Evolutionary conservation across 1,140 invertebrate genomes (phyloP).

Genomic region (Sycophila sp.): DNA sequence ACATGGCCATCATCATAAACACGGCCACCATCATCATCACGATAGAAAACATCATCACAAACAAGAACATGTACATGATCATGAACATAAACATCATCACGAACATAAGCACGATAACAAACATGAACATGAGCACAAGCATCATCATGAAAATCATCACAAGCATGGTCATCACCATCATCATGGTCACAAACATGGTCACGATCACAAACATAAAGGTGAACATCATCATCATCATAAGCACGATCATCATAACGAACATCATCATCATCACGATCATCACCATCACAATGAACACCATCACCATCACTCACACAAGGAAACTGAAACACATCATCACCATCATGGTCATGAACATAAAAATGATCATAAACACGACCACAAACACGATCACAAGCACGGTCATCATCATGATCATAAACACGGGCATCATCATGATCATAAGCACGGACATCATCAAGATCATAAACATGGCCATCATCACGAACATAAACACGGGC

Average conservation of each 20-base stretch:
- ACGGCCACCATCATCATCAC: constrained; percentile 11
- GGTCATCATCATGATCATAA: constrained; percentile 12
- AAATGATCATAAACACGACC: constrained; percentile 26
- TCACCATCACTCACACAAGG: constrained; percentile 34
- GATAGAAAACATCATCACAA: constrained; percentile 12
- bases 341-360: constrained; percentile 35
- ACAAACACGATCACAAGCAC: constrained; percentile 16
- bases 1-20: constrained; percentile 3
- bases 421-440: neutral
- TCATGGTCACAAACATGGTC: constrained; percentile 14
- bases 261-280: constrained; percentile 36
- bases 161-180: constrained; percentile 27
- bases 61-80: constrained; percentile 3
- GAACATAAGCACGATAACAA: neutral
- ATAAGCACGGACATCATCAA: neutral
- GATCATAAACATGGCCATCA: constrained; percentile 4
- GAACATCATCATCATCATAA: constrained; percentile 33
- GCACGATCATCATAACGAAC: constrained; percentile 18
- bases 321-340: constrained; percentile 33
- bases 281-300: constrained; percentile 36
- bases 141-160: constrained; percentile 7
- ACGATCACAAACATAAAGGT: constrained; percentile 31
- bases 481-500: constrained; percentile 15
- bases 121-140: constrained; percentile 4
- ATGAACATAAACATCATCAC: constrained; percentile 11